These are phyloP conservation scores for Macropodus opercularis DNA, from an alignment of 2,797 vertebrate genomes.

Conservation along the genomic window DNA sequence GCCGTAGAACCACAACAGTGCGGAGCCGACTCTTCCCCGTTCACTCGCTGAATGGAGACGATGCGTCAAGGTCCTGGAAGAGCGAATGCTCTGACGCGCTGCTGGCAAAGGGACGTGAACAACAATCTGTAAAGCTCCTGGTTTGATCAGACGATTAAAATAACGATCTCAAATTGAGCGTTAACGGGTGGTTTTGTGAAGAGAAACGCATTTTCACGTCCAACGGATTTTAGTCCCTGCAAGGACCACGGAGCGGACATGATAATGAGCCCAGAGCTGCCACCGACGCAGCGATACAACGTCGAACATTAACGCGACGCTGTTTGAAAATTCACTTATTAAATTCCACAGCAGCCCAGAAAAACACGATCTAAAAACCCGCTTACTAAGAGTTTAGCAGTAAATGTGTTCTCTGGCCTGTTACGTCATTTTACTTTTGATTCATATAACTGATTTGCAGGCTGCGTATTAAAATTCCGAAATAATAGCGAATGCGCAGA, in stretches of 20 bases:
- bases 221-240: slow-evolving; percentile 35
- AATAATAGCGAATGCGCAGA: rapidly evolving
- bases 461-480: neutral
- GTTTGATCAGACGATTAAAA: rapidly evolving
- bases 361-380: no score
- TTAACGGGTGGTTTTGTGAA: rapidly evolving
- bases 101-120: rapidly evolving
- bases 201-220: rapidly evolving
- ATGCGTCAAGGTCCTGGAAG: slow-evolving; percentile 77
- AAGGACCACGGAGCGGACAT: slow-evolving; percentile 52
- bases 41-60: slow-evolving; percentile 76
- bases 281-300: slow-evolving; percentile 5
- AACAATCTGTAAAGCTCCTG: rapidly evolving
- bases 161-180: rapidly evolving
- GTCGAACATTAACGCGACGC: neutral
- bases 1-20: slow-evolving; percentile 58
- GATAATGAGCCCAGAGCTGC: slow-evolving; percentile 28
- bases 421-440: no score
- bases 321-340: neutral
- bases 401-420: no score
- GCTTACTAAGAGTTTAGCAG: no score
- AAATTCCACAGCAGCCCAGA: no score
- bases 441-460: neutral
- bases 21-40: slow-evolving; percentile 51
- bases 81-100: rapidly evolving